Evolutionary conservation across 2,797 vertebrate species (phyloP), one percentile per base, ranked within the genome.

Genomic region (Falco berigora): DNA sequence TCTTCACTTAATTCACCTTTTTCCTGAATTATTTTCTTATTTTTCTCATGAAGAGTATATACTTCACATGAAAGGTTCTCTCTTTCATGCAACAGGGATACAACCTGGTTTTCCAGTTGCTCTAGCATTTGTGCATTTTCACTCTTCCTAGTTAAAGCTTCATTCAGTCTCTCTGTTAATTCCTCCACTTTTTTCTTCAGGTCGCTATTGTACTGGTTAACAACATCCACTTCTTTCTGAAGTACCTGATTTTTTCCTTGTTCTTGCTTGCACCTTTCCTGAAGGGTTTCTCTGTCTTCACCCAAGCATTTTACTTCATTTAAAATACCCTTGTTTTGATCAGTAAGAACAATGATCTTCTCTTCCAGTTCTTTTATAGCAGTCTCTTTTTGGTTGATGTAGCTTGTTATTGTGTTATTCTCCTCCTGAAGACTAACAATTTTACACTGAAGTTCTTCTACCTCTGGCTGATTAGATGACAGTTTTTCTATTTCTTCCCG

Each of bases 301-400:
- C 36, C 28, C 69, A 96, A 98, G 79, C 44, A 89, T 88, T 96
- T 97, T 18, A 98, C 93, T 97, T 97, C 96, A 71, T 90, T 97
- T 47, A 97, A 92, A 27, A 97, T 86, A 88, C 94, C 78, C 61
- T 98, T 97, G 59, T 97, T 98, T 94, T 99, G 98, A 69, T 97
- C 96, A 47, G 95, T 96, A 92, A 98, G 93, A 47, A 28, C 90
- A 85, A 50, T 17, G 3, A 98, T 52, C 38, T 96, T 97, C 74
- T 98, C 95, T 89, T 98, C 97, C 23, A 99, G 95, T 83, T 98
- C 98, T 94, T 98, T 96, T 52, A 97, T 46, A 32, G 91, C 50
- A 49, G 52, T 91, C 64, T 99, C 98, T 97, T 98, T 98, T 72
- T 98, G 94, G 62, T 98, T 88, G 14, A 99, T 87, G 30, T 97